Evolutionary conservation across 2,113 vertebrate species (phyloP).

Genomic region (Stercorarius parasiticus): DNA sequence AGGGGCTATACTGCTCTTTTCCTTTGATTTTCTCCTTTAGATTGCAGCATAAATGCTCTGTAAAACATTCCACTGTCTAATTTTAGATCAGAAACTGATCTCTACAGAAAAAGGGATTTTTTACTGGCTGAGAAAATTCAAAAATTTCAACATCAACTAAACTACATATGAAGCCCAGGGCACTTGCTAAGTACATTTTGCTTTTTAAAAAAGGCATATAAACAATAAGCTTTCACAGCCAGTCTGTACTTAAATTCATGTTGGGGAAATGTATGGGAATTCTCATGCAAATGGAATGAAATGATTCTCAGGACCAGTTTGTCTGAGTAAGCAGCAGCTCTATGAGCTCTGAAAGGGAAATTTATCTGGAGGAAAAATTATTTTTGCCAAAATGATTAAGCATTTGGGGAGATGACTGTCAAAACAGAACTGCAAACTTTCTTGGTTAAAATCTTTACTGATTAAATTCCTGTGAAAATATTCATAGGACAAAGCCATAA

Average conservation of each 20-base stretch:
- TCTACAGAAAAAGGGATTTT: constrained; percentile 32
- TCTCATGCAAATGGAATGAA: constrained; percentile 12
- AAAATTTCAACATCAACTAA: constrained; percentile 4
- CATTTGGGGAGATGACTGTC: constrained; percentile 17
- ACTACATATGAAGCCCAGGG: constrained; percentile 28
- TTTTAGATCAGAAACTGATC: constrained; percentile 13
- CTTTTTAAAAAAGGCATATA: constrained; percentile 27
- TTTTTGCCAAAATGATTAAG: constrained; percentile 58
- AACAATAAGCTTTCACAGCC: constrained; percentile 55
- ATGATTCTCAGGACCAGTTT: constrained; percentile 10
- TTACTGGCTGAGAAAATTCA: constrained; percentile 14
- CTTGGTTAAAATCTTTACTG: constrained; percentile 39
- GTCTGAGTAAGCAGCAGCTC: constrained; percentile 11
- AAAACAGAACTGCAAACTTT: constrained; percentile 38
- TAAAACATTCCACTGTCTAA: background rate
- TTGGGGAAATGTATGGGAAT: background rate
- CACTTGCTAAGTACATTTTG: constrained; percentile 28
- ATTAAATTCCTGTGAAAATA: constrained; percentile 41
- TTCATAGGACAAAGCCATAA: constrained; percentile 33
- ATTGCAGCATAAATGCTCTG: background rate
- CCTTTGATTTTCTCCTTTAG: background rate
- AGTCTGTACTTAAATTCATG: background rate
- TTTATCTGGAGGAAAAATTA: constrained; percentile 36
- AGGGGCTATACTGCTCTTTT: background rate
- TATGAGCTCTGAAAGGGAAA: constrained; percentile 29